These are phyloP conservation scores for Apogon hyalosoma DNA, from an alignment of 2,797 vertebrate species.

Conservation along the genomic window DNA sequence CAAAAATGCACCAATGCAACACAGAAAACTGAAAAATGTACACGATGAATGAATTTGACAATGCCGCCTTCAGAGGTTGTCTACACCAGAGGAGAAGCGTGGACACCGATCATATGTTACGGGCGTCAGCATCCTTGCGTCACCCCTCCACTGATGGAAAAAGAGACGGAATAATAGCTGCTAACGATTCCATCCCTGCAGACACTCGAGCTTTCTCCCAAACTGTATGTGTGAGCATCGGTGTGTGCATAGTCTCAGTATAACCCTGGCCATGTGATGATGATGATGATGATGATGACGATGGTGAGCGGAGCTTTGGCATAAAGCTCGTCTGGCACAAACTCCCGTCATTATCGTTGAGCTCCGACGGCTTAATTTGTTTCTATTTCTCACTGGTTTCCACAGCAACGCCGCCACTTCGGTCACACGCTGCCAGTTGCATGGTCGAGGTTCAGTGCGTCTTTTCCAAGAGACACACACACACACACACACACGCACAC, in stretches of 20 bases:
- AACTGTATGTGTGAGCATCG: background rate
- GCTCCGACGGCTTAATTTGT: conserved; percentile 78
- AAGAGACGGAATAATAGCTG: conserved; percentile 45
- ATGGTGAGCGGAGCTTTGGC: conserved; percentile 30
- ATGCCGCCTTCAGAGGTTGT: conserved; percentile 8
- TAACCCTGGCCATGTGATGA: background rate
- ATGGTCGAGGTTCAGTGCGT: conserved; percentile 83
- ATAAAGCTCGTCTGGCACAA: conserved; percentile 36
- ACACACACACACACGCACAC: conserved; percentile 1
- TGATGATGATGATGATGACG: conserved; percentile 13
- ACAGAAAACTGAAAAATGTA: background rate
- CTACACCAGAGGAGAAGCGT: conserved; percentile 18
- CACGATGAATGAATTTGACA: conserved; percentile 11
- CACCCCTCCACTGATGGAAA: conserved; percentile 10
- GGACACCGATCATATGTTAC: background rate
- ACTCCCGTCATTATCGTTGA: conserved; percentile 80
- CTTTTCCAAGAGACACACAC: background rate
- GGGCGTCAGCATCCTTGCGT: conserved; percentile 1
- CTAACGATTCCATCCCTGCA: conserved; percentile 26
- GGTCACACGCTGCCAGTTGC: conserved; percentile 86
- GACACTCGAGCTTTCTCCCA: background rate
- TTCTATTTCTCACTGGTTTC: conserved; percentile 85
- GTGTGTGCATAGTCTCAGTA: background rate
- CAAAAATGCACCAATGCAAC: conserved; percentile 16
- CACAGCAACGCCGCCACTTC: conserved; percentile 86